Base-by-base conservation (phyloP, 2,888 invertebrate genomes). In the Plagodis pulveraria region DNA sequence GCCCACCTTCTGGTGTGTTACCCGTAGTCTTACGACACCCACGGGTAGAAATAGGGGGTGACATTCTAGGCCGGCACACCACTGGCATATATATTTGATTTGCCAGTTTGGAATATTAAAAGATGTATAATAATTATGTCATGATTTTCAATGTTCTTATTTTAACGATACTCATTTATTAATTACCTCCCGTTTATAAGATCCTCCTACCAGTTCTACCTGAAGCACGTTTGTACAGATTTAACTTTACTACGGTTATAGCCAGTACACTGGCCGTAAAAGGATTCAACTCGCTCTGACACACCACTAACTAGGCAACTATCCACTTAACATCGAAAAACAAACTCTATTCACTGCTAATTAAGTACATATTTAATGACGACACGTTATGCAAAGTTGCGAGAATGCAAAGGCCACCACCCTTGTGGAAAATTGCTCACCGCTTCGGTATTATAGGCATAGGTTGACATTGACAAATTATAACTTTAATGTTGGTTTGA, bases 371-470 rank as follows among this genome's bases (percentile, higher is more conserved):
- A 66, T 62, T 76, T n/a, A 22, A 38, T 53, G 43, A 36, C 51
- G 46, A 49, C 41, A 48, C 33, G n/a, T 50, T 66, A 71, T 69
- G 71, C 71, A 70, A 56, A 63, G 56, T 59, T 64, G 63, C 58
- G 63, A 45, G 77, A 78, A 77, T 74, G 73, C 67, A 77, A 77
- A 80, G 77, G 79, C 73, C 71, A 65, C 74, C 75, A 70, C 65
- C 62, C 76, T 74, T 71, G 76, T 70, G 79, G 78, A 81, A 81
- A 80, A 80, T 81, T 74, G 56, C 42, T 12, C 38, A n/a, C 22
- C 40, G 52, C 38, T 40, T 35, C n/a, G 61, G 65, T 74, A 74
- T 72, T 66, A 73, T 66, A 64, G 40, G 59, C 49, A 46, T 41
- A 38, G 38, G 43, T 52, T 43, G 66, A 65, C 65, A 52, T 62